Percentiles rank a stretch among this genome's conserved stretches.
Evolutionary conservation across 2,888 invertebrate species (phyloP).

Genomic region (Polyommatus iphigenia): DNA sequence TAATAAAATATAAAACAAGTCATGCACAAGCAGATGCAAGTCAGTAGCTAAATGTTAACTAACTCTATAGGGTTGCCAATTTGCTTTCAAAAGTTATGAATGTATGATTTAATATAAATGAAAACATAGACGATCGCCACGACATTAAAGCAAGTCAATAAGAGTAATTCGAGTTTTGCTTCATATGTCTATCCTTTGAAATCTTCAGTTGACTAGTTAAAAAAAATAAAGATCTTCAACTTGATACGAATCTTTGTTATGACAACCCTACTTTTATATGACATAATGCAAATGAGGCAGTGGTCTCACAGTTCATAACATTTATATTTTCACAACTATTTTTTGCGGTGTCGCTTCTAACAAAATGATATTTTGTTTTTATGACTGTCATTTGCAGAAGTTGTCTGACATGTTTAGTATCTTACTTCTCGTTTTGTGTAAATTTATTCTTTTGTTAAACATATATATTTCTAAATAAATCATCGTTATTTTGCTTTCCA

Average conservation of each 20-base stretch:
- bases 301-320: slow-evolving; percentile 59
- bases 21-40: slow-evolving; percentile 34
- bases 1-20: slow-evolving; percentile 1
- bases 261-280: slow-evolving; percentile 50
- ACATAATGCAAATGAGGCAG: slow-evolving; percentile 71
- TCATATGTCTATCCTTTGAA: neutral
- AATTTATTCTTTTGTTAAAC: slow-evolving; percentile 28
- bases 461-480: neutral
- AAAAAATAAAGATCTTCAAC: neutral
- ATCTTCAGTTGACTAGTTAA: neutral
- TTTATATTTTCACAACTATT: slow-evolving; percentile 64
- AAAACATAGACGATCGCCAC: neutral
- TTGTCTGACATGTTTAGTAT: slow-evolving; percentile 24
- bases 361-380: slow-evolving; percentile 55
- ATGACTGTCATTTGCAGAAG: slow-evolving; percentile 33
- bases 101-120: neutral
- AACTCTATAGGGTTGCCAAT: slow-evolving; percentile 32
- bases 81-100: neutral
- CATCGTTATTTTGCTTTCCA: slow-evolving; percentile 1
- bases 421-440: slow-evolving; percentile 34
- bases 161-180: neutral
- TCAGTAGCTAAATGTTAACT: slow-evolving; percentile 69
- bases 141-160: neutral
- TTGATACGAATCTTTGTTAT: neutral
- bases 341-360: slow-evolving; percentile 60